Evolutionary conservation across 2,888 invertebrate species (phyloP).

Genomic region (Sthenelais limicola): DNA sequence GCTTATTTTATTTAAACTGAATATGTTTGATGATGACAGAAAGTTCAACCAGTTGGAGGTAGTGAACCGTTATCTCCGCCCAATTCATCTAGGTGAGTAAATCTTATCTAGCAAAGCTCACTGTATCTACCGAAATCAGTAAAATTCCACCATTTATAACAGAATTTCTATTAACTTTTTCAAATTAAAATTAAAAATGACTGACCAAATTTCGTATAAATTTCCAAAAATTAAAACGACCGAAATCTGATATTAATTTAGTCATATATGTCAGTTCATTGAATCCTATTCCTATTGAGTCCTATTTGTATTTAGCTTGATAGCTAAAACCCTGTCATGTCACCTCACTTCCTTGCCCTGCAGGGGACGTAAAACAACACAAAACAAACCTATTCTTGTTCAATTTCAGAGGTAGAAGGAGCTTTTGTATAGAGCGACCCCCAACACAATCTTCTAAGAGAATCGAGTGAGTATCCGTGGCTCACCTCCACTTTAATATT

Average conservation of each 20-base stretch:
- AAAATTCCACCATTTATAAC: too few species aligned
- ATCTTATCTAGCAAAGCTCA: too few species aligned
- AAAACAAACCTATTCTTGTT: too few species aligned
- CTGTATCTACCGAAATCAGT: not conserved
- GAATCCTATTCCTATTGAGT: too few species aligned
- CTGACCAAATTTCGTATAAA: not conserved
- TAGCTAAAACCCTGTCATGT: too few species aligned
- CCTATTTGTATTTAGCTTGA: too few species aligned
- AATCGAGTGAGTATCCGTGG: slow-evolving; percentile 24
- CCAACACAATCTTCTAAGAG: slow-evolving; percentile 61
- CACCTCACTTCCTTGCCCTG: too few species aligned
- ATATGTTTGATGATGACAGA: slow-evolving; percentile 47
- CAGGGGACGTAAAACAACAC: too few species aligned
- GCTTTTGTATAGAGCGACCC: slow-evolving; percentile 65
- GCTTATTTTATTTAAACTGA: too few species aligned
- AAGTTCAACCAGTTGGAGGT: slow-evolving; percentile 61
- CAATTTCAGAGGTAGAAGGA: slow-evolving; percentile 62
- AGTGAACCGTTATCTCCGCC: slow-evolving; percentile 24
- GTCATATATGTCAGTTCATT: too few species aligned
- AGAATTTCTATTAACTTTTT: not conserved
- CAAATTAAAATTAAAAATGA: not conserved
- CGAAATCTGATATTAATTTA: too few species aligned
- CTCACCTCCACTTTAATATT: too few species aligned
- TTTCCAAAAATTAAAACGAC: not conserved
- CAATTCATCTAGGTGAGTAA: slow-evolving; percentile 12